phyloP scores from a whole-genome alignment of 2,113 vertebrate genomes.

The Callithrix jacchus region DNA sequence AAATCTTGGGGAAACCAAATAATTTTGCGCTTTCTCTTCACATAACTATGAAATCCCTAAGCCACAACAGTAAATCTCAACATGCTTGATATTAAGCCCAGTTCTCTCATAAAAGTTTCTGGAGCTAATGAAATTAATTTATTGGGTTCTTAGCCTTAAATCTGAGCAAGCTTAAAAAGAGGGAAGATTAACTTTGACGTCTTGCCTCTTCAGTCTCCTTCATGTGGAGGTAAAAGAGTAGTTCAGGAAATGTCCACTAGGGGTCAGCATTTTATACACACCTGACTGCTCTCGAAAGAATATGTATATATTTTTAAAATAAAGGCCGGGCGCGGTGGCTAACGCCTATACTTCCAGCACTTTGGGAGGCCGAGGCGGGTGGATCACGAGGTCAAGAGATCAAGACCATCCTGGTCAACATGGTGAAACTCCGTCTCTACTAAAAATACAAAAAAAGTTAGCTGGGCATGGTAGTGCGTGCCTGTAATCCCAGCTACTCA shows the following conservation, averaged over 20 bases:
- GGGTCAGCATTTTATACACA: not conserved
- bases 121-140: not conserved
- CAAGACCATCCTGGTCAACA: too few relatives aligned
- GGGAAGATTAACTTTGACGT: not conserved
- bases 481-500: too few relatives aligned
- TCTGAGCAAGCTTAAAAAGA: not conserved
- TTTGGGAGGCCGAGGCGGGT: too few relatives aligned
- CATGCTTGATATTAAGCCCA: not conserved
- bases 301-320: too few relatives aligned
- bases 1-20: slow-evolving; percentile 17
- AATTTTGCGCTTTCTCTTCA: slow-evolving; percentile 20
- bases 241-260: slow-evolving; percentile 25
- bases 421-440: too few relatives aligned
- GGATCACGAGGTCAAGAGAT: too few relatives aligned
- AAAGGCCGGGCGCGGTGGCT: too few relatives aligned
- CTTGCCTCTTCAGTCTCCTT: not conserved
- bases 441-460: too few relatives aligned
- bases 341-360: too few relatives aligned
- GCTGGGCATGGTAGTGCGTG: too few relatives aligned
- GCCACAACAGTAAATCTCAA: not conserved
- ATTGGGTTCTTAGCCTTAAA: not conserved
- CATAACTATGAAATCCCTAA: not conserved
- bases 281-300: not conserved
- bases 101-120: not conserved
- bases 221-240: not conserved